phyloP scores from a whole-genome alignment of 2,888 invertebrate genomes.

The Chrysina gloriosa region DNA sequence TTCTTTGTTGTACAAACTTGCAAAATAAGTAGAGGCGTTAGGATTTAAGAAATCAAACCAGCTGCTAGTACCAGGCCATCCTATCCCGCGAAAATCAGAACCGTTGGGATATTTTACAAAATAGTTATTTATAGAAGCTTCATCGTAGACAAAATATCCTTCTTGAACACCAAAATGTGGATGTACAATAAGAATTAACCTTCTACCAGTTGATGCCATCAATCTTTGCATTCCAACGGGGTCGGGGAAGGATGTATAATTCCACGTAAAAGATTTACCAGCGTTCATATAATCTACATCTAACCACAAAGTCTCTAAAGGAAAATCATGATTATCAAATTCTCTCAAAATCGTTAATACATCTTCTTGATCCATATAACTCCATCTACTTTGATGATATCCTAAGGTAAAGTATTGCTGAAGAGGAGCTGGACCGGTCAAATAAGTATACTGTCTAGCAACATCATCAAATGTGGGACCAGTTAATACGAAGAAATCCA shows the following conservation, averaged over 20 bases:
- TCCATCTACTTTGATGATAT: constrained; percentile 97
- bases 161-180: constrained; percentile 95
- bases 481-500: constrained; percentile 90
- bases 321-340: constrained; percentile 91
- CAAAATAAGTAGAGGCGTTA: constrained; percentile 82
- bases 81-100: constrained; percentile 81
- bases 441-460: constrained; percentile 82
- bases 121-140: constrained; percentile 79
- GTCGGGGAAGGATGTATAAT: constrained; percentile 84
- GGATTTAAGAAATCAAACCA: constrained; percentile 90
- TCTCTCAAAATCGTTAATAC: constrained; percentile 82
- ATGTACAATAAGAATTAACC: constrained; percentile 93
- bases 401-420: constrained; percentile 90
- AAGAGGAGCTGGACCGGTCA: constrained; percentile 88
- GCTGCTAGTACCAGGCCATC: constrained; percentile 42
- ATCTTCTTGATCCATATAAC: constrained; percentile 95
- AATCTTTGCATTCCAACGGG: constrained; percentile 89
- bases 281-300: constrained; percentile 98
- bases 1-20: constrained; percentile 69
- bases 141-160: constrained; percentile 86
- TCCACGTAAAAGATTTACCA: constrained; percentile 99
- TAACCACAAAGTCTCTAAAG: constrained; percentile 95
- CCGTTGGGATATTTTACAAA: constrained; percentile 90
- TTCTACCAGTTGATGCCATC: constrained; percentile 85
- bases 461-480: constrained; percentile 87